Evolutionary conservation across 2,888 invertebrate species (phyloP).

Genomic region (Ceramica pisi): DNA sequence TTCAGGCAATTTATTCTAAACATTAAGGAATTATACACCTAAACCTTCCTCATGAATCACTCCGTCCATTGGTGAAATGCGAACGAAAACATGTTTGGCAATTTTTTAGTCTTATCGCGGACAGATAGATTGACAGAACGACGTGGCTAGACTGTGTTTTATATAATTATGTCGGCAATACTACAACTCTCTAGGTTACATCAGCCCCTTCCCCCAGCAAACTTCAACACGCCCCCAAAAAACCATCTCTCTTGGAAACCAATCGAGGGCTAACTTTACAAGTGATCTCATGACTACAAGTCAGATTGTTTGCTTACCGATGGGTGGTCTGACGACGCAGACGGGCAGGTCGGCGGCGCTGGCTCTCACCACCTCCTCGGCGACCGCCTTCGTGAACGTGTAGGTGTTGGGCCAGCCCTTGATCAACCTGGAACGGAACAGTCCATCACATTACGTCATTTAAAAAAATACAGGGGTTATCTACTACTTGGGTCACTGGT

Average conservation of each 20-base stretch:
- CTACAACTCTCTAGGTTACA: too few species aligned
- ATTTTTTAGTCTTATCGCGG: too few species aligned
- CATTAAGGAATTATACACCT: too few species aligned
- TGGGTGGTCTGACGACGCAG: conserved; percentile 56
- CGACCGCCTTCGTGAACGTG: conserved; percentile 65
- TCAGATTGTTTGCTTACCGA: conserved; percentile 49
- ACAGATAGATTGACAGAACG: too few species aligned
- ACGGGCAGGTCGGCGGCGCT: conserved; percentile 39
- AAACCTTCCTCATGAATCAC: too few species aligned
- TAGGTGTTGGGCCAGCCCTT: conserved; percentile 65
- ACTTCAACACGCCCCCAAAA: too few species aligned
- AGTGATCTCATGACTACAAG: not conserved
- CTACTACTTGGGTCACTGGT: not conserved
- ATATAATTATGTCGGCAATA: too few species aligned
- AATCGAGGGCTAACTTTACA: not conserved
- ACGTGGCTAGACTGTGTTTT: too few species aligned
- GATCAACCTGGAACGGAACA: conserved; percentile 31
- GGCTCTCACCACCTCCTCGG: conserved; percentile 58
- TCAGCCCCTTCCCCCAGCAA: too few species aligned
- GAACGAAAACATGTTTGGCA: too few species aligned
- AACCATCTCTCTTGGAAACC: not conserved
- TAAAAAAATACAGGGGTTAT: not conserved
- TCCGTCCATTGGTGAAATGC: too few species aligned
- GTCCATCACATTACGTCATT: not conserved
- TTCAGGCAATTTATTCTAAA: too few species aligned